Evolutionary conservation across 2,888 invertebrate genomes (phyloP).

Genomic region (Operophtera brumata): DNA sequence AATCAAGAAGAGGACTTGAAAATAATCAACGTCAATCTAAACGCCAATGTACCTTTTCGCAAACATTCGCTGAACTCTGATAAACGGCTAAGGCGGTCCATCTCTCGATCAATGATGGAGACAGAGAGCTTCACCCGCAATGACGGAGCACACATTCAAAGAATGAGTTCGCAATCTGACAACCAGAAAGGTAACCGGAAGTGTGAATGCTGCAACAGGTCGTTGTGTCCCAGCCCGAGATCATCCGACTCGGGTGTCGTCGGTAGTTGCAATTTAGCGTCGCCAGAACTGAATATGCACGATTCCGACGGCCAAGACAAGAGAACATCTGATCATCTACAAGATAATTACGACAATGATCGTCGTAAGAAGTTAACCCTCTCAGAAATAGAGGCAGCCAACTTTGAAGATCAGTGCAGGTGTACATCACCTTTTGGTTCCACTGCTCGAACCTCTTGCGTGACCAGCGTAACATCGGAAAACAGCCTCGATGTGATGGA

Average conservation of each 20-base stretch:
- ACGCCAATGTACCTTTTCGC: slow-evolving; percentile 67
- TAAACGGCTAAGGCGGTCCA: slow-evolving; percentile 75
- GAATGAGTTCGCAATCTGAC: slow-evolving; percentile 75
- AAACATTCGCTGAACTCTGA: slow-evolving; percentile 83
- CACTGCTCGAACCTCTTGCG: slow-evolving; percentile 84
- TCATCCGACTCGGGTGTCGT: slow-evolving; percentile 93
- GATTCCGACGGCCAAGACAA: slow-evolving; percentile 69
- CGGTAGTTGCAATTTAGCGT: slow-evolving; percentile 88
- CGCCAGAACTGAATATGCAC: slow-evolving; percentile 83
- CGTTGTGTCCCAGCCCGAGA: slow-evolving; percentile 84
- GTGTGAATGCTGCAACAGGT: slow-evolving; percentile 83
- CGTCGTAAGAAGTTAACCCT: slow-evolving; percentile 70
- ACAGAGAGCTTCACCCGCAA: slow-evolving; percentile 57
- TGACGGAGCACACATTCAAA: slow-evolving; percentile 54
- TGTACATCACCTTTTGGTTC: slow-evolving; percentile 88
- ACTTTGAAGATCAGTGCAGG: slow-evolving; percentile 85
- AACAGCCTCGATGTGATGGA: slow-evolving; percentile 79
- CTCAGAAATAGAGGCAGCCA: slow-evolving; percentile 81
- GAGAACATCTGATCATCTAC: slow-evolving; percentile 48
- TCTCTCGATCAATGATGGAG: slow-evolving; percentile 73
- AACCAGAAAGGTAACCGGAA: slow-evolving; percentile 57
- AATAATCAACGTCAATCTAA: slow-evolving; percentile 69
- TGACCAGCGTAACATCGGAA: slow-evolving; percentile 80
- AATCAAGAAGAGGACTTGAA: slow-evolving; percentile 68
- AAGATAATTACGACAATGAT: slow-evolving; percentile 54